Percentiles rank a stretch among this genome's conserved stretches.
Conservation (phyloP, 2,888 invertebrate genomes). For the Ceratothoa steindachneri region DNA sequence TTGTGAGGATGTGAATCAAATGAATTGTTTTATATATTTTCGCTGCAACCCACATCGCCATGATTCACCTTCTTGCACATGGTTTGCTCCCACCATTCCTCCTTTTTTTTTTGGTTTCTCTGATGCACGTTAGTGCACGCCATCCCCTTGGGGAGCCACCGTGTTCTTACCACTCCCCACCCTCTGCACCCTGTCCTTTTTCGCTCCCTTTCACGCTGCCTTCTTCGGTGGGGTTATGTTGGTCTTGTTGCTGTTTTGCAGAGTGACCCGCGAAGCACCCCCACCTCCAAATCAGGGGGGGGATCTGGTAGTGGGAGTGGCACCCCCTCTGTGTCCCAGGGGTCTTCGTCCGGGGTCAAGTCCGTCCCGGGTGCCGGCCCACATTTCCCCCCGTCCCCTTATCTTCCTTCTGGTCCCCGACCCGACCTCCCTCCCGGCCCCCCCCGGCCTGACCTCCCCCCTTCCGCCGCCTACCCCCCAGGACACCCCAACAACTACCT, state of each 20-base stretch:
- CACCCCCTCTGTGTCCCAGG: constrained; percentile 10
- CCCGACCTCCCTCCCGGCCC: constrained; percentile 24
- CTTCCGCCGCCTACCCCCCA: constrained; percentile 39
- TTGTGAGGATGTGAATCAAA: too few species aligned
- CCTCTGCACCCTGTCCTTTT: constrained; percentile 2
- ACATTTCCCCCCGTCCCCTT: constrained; percentile 35
- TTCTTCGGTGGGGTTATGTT: constrained; percentile 24
- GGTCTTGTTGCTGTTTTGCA: constrained; percentile 28
- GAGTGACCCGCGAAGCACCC: constrained; percentile 40
- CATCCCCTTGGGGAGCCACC: too few species aligned
- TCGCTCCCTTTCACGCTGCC: constrained; percentile 2
- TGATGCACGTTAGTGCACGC: too few species aligned
- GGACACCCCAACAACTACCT: constrained; percentile 39
- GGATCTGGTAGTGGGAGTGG: constrained; percentile 15
- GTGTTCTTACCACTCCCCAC: too few species aligned
- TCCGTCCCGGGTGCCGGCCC: constrained; percentile 20
- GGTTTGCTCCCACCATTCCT: too few species aligned
- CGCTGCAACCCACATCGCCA: too few species aligned
- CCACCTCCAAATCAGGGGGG: constrained; percentile 41
- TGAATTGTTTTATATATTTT: too few species aligned
- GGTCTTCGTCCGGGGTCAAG: constrained; percentile 25
- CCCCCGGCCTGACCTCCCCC: constrained; percentile 39
- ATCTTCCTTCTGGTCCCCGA: constrained; percentile 25
- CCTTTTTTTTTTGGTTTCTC: too few species aligned
- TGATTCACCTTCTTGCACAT: too few species aligned